A percentile compares a stretch with the other conserved stretches of the same genome.
Evolutionary conservation across 2,797 vertebrate genomes (phyloP).

Genomic region (Xiphorhynchus erythropygius): DNA sequence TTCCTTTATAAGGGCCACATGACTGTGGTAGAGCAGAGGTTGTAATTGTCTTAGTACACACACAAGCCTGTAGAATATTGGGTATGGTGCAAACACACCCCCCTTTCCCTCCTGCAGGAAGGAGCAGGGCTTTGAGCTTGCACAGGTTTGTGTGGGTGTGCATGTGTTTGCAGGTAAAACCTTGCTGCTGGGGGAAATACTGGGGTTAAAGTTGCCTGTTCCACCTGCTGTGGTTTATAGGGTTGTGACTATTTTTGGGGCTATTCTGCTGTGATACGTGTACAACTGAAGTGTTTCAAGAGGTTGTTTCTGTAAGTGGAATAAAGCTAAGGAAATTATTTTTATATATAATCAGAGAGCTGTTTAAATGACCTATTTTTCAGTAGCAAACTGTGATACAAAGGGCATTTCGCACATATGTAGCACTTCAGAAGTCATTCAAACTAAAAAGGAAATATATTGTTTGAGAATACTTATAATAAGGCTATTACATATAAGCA

Average conservation of each 20-base stretch:
- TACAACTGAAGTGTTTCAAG: not conserved
- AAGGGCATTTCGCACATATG: not conserved
- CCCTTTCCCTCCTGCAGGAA: not conserved
- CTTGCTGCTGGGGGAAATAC: not conserved
- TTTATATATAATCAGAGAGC: not conserved
- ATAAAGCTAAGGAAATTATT: not conserved
- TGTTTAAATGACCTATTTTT: slow-evolving; percentile 4
- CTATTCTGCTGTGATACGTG: not conserved
- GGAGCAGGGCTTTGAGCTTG: not conserved
- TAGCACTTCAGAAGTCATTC: not conserved
- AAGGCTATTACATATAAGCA: not conserved
- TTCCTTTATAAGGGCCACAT: not conserved
- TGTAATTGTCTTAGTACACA: not conserved
- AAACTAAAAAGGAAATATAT: not conserved
- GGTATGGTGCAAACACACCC: fast-evolving
- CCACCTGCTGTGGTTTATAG: not conserved
- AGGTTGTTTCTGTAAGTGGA: not conserved
- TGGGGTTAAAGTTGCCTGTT: not conserved
- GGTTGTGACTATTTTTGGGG: not conserved
- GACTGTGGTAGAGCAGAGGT: not conserved
- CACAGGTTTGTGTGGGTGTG: not conserved
- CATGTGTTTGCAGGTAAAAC: fast-evolving
- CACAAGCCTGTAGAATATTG: not conserved
- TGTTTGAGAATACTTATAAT: not conserved
- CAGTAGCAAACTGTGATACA: not conserved